Percentiles rank a stretch among this genome's conserved stretches.
These are phyloP conservation scores for Macrosiphum euphorbiae DNA, from an alignment of 2,888 invertebrate genomes.

Conservation along the genomic window DNA sequence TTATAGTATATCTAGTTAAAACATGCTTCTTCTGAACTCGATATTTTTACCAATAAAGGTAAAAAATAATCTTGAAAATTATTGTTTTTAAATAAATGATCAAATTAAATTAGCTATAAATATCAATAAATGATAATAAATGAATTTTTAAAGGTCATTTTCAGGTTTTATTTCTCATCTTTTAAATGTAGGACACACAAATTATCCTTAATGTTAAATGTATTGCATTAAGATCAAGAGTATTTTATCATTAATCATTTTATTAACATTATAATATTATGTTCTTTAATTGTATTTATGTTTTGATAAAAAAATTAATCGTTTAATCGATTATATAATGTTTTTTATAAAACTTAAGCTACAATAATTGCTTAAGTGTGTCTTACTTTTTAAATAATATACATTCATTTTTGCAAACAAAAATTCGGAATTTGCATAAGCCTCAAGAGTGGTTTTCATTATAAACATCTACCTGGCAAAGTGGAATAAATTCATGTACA, in stretches of 20 bases:
- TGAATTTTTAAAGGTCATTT: not conserved
- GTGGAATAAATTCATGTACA: not conserved
- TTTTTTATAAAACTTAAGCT: not conserved
- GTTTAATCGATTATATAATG: no score
- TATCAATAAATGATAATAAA: not conserved
- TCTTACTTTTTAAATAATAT: not conserved
- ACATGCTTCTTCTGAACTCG: not conserved
- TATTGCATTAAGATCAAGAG: no score
- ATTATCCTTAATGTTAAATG: not conserved
- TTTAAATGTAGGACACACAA: not conserved
- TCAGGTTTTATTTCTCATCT: not conserved
- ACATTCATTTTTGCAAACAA: not conserved
- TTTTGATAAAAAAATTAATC: not conserved
- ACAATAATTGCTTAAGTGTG: not conserved
- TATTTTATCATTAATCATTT: not conserved
- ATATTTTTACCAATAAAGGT: not conserved
- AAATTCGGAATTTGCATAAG: not conserved
- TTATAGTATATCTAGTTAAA: not conserved
- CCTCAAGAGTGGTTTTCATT: not conserved
- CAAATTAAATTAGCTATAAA: not conserved
- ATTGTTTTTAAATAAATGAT: not conserved
- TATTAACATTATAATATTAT: not conserved
- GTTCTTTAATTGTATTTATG: not conserved
- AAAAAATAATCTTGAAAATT: not conserved
- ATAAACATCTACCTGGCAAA: not conserved